phyloP scores from a whole-genome alignment of 64 coral and sea anemone species.

The Montipora efflorescens region DNA sequence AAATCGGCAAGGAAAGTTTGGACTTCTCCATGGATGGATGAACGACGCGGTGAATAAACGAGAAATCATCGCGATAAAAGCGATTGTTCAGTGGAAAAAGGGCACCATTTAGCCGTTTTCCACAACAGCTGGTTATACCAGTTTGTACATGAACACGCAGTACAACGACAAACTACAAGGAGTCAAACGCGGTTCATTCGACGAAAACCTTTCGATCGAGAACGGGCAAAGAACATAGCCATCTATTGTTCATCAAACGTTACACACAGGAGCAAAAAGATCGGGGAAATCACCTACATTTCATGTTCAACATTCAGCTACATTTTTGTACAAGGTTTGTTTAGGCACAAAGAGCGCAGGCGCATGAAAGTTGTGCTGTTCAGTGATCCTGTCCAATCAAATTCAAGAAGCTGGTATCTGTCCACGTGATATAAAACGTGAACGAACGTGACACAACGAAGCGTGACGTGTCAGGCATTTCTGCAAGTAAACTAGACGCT shows the following conservation, averaged over 20 bases:
- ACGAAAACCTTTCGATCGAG: background rate
- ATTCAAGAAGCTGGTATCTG: background rate
- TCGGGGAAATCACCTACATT: too few relatives aligned
- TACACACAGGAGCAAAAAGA: too few relatives aligned
- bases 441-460: background rate
- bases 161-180: background rate
- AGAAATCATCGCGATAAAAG: conserved; percentile 2
- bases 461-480: background rate
- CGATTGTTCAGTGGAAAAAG: background rate
- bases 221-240: background rate
- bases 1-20: background rate
- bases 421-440: background rate
- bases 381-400: too few relatives aligned
- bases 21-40: background rate
- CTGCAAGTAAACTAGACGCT: too few relatives aligned
- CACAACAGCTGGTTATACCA: background rate
- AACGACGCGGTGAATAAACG: background rate
- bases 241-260: background rate
- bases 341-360: too few relatives aligned
- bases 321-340: too few relatives aligned
- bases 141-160: background rate
- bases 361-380: too few relatives aligned
- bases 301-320: too few relatives aligned
- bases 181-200: background rate
- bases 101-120: background rate